These are phyloP conservation scores for Pogonocherus hispidulus DNA, from an alignment of 2,888 invertebrate species.

Conservation along the genomic window DNA sequence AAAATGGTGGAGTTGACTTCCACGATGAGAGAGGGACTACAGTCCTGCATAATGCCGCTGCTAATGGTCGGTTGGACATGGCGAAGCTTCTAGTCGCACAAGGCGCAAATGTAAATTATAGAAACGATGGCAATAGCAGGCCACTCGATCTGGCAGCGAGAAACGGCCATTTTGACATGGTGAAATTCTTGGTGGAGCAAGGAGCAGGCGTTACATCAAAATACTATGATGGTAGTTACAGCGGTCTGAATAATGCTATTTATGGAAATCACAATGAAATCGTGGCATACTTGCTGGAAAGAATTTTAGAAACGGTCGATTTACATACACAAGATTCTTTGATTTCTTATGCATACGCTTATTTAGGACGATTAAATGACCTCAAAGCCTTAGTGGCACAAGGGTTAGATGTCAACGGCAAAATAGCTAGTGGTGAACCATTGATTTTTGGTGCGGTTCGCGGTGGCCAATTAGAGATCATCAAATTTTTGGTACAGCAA, in stretches of 20 bases:
- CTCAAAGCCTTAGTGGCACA: not conserved
- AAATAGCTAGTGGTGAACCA: not conserved
- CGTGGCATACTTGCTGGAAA: not conserved
- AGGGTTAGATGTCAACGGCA: not conserved
- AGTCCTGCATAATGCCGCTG: not conserved
- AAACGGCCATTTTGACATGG: not conserved
- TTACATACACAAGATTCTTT: not conserved
- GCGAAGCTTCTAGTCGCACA: not conserved
- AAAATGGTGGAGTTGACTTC: not conserved
- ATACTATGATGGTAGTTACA: no score
- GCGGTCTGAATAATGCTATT: not conserved
- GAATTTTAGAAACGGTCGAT: not conserved
- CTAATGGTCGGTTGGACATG: not conserved
- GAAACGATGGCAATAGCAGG: not conserved
- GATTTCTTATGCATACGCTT: not conserved
- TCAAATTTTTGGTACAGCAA: not conserved
- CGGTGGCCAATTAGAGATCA: not conserved
- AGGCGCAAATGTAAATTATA: conserved; percentile 51
- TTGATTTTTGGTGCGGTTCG: not conserved
- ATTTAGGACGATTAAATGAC: not conserved
- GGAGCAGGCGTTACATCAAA: no score
- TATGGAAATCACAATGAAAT: not conserved
- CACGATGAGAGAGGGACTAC: not conserved
- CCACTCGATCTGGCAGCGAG: not conserved
- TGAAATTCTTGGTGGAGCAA: no score